A percentile compares a stretch with the other conserved stretches of the same genome.
Evolutionary conservation across 64 coral and sea anemone species (phyloP).

Genomic region (Pocillopora damicornis): DNA sequence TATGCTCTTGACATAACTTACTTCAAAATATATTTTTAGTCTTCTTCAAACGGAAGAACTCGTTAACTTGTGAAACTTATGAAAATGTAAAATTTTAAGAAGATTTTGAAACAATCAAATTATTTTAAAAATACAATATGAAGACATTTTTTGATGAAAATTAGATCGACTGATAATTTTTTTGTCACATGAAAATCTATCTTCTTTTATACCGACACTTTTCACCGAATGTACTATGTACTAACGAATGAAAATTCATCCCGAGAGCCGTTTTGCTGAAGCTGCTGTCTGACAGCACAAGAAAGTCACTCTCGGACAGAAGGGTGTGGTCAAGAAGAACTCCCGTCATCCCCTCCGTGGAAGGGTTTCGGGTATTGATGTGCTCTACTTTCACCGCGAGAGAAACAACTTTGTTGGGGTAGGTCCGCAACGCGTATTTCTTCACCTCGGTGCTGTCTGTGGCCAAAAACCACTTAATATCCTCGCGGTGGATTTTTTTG

Average conservation of each 20-base stretch:
- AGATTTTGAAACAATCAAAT: too few species aligned
- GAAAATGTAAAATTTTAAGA: too few species aligned
- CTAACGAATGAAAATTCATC: conserved; percentile 49
- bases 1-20: too few species aligned
- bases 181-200: not conserved
- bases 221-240: conserved; percentile 43
- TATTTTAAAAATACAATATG: too few species aligned
- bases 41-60: too few species aligned
- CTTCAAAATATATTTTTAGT: too few species aligned
- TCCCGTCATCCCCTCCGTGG: conserved; percentile 41
- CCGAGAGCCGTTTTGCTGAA: conserved; percentile 72
- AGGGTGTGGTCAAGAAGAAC: conserved; percentile 67
- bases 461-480: conserved; percentile 73
- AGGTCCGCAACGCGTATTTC: conserved; percentile 26
- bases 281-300: conserved; percentile 65
- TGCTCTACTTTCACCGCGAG: conserved; percentile 57
- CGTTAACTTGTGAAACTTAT: too few species aligned
- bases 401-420: conserved; percentile 43
- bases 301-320: conserved; percentile 58
- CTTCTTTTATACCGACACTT: conserved; percentile 34
- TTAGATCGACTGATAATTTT: too few species aligned
- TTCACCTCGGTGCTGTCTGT: conserved; percentile 51
- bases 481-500: not conserved
- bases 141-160: too few species aligned
- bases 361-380: conserved; percentile 47